Percentiles rank a stretch among this genome's conserved stretches.
Evolutionary conservation across 2,113 vertebrate genomes (phyloP).

Genomic region (Pollimyrus isidori): DNA sequence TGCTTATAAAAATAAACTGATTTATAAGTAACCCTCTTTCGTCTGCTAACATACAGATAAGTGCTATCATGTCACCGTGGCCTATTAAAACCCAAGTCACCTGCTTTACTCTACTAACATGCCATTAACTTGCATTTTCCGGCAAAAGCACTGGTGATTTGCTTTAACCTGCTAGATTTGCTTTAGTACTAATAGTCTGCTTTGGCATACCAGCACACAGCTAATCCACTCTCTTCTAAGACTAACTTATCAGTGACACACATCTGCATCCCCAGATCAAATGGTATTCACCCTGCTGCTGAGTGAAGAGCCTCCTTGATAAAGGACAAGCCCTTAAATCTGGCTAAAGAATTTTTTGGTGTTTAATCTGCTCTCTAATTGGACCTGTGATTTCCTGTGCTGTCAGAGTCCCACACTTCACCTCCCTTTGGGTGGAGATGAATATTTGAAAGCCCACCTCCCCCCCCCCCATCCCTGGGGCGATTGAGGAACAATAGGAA

Average conservation of each 20-base stretch:
- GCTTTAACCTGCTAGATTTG: not conserved
- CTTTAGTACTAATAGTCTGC: not conserved
- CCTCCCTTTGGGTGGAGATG: not conserved
- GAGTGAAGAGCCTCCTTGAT: not conserved
- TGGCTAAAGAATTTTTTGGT: not conserved
- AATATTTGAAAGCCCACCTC: not conserved
- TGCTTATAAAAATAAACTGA: not conserved
- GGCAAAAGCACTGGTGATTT: not conserved
- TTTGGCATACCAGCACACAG: not conserved
- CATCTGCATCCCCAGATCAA: not conserved
- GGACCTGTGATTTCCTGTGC: not conserved
- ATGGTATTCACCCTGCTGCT: not conserved
- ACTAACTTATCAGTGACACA: not conserved
- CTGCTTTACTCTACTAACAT: not conserved
- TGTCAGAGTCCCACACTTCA: not conserved
- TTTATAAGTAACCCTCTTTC: not conserved
- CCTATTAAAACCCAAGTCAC: not conserved
- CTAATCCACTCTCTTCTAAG: not conserved
- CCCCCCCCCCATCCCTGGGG: not conserved
- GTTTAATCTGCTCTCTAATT: not conserved
- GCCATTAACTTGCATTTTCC: not conserved
- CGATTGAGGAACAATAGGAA: conserved; percentile 3
- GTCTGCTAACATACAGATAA: not conserved
- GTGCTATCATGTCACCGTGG: not conserved
- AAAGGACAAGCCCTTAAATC: not conserved